Evolutionary conservation across 2,888 invertebrate species (phyloP), one percentile per base, ranked within the genome.

Genomic region (Ceriagrion tenellum): DNA sequence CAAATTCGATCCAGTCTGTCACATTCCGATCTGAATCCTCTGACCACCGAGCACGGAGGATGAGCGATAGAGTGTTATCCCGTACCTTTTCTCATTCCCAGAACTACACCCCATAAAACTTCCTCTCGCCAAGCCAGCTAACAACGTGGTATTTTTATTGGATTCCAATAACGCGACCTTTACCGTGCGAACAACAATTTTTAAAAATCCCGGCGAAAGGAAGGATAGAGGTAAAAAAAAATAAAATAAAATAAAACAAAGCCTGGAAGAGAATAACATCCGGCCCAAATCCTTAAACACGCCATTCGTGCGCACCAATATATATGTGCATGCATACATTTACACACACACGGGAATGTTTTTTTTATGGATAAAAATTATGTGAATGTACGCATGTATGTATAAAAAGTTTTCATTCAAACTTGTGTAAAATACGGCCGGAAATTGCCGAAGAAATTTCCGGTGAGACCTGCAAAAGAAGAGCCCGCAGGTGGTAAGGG

Each of bases 361-460:
- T 23, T 23, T 16, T 63, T 8, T 56, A 56, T 56, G 16, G 8
- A 16, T 56, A 59, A 59, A 16, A 59, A 59, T 20, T 10, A 59
- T 59, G 12, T 59, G 59, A 10, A 12, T 59, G 16, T 47, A 26
- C 3, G 20, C 40, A 88, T 40, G 2, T 47, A 88, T 89, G 26
- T 16, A 89, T 89, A 89, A 89, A 89, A 55, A 89, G n/a, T 93
- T 69, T n/a, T 69, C n/a, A 69, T 47, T 16, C 47, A 74, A 47
- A 74, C 47, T 69, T 93, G 18, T n/a, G 69, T 55, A 89, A 55
- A 93, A 69, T 69, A 47, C 55, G 69, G 93, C 93, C 69, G 93
- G 93, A 93, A 93, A 93, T 93, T 93, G 74, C 63, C 18, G 47
- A 93, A 55, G 74, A 69, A 93, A 74, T 74, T 69, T 93, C 93